Evolutionary conservation across 2,797 vertebrate genomes (phyloP), one percentile per base, ranked within the genome.

Genomic region (Ctenosaura bakeri): DNA sequence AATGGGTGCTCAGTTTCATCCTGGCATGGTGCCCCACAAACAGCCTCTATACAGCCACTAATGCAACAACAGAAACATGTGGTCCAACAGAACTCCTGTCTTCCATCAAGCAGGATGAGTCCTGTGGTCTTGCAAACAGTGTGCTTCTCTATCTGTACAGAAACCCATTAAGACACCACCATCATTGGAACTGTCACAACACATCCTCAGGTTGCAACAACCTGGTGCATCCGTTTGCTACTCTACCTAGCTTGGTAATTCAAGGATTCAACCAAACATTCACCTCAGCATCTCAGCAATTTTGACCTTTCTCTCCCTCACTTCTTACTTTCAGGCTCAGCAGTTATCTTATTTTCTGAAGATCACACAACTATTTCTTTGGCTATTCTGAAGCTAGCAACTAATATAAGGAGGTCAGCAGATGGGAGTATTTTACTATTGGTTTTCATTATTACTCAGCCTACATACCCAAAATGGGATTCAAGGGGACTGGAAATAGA

Each of bases 1-100:
- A 90, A 87, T 87, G 59, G 71, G 46, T 22, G n/a, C 79, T 87
- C 85, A 90, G 85, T 87, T 83, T 87, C 59, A 78, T 77, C 56
- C 20, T 87, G 80, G 85, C 89, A 90, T 0, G 0, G 46, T 12
- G 80, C 85, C 85, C 78, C 32, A 16, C 50, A 73, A 74, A 26
- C 35, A 83, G 71, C 71, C 71, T 74, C 38, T 42, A 32, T 42
- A 66, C 6, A 14, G 50, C 26, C 83, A 79, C 56, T 35, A 16
- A 69, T 6, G 64, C 50, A 86, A 73, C 38, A 62, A 20, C 42
- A 32, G 38, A 80, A 71, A 52, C 77, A 81, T 50, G 29, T 29
- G 16, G 56, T 73, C 87, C 38, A 42, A 32, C 35, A 20, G 56
- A 66, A 66, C 16, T 20, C 54, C 32, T 10, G 52, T 77, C 22